Base-by-base conservation (phyloP, 1,140 invertebrate species). In the Drosophila punjabiensis region DNA sequence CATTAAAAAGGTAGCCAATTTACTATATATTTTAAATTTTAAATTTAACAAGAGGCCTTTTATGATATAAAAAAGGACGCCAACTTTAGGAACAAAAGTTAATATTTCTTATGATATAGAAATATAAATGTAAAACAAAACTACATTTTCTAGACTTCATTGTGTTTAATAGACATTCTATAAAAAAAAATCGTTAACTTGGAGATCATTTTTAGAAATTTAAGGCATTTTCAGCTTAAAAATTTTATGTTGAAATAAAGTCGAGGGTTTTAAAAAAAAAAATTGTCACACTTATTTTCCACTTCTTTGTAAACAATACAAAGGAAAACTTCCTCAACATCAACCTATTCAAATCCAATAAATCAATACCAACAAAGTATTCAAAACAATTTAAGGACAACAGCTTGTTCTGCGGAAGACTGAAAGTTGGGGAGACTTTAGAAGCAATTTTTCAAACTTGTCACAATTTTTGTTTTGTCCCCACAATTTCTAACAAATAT, bases 401-500 rank as follows among this genome's bases (percentile, higher is more conserved):
- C 50, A 55, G 47, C 32, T 63, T 24, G 20, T 63, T 30, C 11
- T 16, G 1, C 18, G 5, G 3, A 39, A 32, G 5, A 10, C 7
- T 10, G 9, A 39, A 3, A 30, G 30, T 35, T 28, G 10, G 37
- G 24, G 56, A 28, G 4, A 43, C 41, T 35, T 32, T n/a, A 35
- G 14, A 16, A 9, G 30, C 30, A 43, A 68, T 68, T 45, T 55
- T 45, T 20, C 32, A 37, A 55, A 69, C 48, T 10, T 69, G 65
- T 56, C 60, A 70, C 7, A 45, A 28, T 28, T 48, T 30, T 33
- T 39, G 43, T 37, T 18, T 43, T 68, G 0, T 55, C 5, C 30
- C 20, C 28, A 18, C 11, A 14, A 68, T 13, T 24, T 24, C 4
- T 5, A 24, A 14, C 47, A 70, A 70, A 68, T 68, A 70, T 69